Percentiles rank a stretch among this genome's conserved stretches.
These are phyloP conservation scores for Epinephelus fuscoguttatus DNA, from an alignment of 2,113 vertebrate genomes.

Conservation along the genomic window DNA sequence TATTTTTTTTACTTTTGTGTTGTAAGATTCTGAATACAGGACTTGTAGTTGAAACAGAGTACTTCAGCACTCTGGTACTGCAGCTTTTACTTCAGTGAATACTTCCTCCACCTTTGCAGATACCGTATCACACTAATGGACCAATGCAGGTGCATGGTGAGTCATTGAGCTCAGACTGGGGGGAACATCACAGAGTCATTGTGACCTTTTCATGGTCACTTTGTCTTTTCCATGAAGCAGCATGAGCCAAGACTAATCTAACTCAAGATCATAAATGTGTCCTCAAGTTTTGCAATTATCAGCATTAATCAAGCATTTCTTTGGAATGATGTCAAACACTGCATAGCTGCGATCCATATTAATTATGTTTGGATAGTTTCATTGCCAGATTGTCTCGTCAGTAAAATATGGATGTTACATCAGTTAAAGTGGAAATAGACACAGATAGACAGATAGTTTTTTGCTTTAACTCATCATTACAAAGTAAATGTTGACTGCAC, in stretches of 20 bases:
- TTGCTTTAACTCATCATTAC: no score
- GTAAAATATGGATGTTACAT: not conserved
- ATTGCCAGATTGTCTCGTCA: not conserved
- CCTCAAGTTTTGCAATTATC: not conserved
- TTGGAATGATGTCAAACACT: not conserved
- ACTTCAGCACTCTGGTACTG: no score
- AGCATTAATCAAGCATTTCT: not conserved
- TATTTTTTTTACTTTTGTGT: no score
- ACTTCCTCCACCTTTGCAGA: no score
- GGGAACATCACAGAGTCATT: not conserved
- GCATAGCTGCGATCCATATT: not conserved
- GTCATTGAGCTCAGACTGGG: not conserved
- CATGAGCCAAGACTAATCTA: not conserved
- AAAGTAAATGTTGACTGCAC: no score
- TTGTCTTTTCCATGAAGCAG: not conserved
- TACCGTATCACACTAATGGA: not conserved
- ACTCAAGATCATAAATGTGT: not conserved
- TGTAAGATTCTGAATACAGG: no score
- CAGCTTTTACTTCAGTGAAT: no score
- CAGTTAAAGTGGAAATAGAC: no score
- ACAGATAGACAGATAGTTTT: no score
- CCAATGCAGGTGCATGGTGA: not conserved
- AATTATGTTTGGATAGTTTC: not conserved
- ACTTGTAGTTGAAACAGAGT: no score
- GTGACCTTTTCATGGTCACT: slow-evolving; percentile 16